phyloP scores from a whole-genome alignment of 2,888 invertebrate genomes.

The Aleiodes alternator region DNA sequence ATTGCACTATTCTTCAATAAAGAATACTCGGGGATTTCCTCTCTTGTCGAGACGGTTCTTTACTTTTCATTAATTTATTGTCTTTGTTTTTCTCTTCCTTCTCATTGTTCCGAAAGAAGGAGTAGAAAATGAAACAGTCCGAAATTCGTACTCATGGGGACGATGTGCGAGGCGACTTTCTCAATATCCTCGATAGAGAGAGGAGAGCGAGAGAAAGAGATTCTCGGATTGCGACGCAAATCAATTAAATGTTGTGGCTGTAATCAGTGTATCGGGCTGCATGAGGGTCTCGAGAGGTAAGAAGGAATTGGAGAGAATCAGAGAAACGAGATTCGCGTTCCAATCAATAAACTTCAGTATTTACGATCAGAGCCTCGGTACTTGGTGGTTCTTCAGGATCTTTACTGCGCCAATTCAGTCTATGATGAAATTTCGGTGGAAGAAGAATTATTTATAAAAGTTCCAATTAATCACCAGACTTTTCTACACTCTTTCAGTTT shows the following conservation, averaged over 20 bases:
- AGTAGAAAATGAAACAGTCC: not conserved
- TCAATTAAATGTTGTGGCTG: slow-evolving; percentile 71
- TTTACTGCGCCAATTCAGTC: slow-evolving; percentile 11
- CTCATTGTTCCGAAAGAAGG: slow-evolving; percentile 32
- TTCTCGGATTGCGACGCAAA: slow-evolving; percentile 69
- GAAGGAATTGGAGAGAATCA: slow-evolving; percentile 24
- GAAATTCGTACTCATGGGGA: slow-evolving; percentile 10
- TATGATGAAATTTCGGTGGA: slow-evolving; percentile 2
- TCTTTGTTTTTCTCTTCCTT: slow-evolving; percentile 34
- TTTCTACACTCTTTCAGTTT: no score
- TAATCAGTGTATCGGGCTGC: slow-evolving; percentile 70
- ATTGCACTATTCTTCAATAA: no score
- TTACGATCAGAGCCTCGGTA: slow-evolving; percentile 63
- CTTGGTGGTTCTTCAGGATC: slow-evolving; percentile 9
- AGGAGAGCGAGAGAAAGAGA: slow-evolving; percentile 42
- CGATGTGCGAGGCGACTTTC: slow-evolving; percentile 6
- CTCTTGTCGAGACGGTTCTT: no score
- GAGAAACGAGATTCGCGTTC: slow-evolving; percentile 68
- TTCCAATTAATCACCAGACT: no score
- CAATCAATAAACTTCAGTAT: slow-evolving; percentile 72
- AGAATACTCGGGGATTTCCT: no score
- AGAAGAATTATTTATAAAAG: not conserved
- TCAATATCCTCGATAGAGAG: slow-evolving; percentile 7
- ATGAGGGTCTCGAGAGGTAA: slow-evolving; percentile 26
- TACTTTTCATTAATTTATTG: not conserved